Percentiles rank a stretch among this genome's conserved stretches.
These are phyloP conservation scores for Etheostoma cragini DNA, from an alignment of 2,113 vertebrate genomes.

Conservation along the genomic window DNA sequence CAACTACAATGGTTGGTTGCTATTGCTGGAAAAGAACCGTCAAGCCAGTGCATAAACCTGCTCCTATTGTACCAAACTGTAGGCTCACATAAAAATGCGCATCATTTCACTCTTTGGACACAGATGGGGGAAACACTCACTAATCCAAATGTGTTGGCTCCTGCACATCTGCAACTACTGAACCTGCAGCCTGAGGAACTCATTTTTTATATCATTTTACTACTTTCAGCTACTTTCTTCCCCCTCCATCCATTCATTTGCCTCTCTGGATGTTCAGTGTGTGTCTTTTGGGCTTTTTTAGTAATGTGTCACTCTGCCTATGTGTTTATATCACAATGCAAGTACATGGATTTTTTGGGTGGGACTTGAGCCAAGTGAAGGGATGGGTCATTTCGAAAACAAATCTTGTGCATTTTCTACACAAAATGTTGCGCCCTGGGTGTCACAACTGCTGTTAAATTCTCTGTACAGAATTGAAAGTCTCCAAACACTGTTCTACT, in stretches of 20 bases:
- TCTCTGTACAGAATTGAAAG: background rate
- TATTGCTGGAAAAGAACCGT: conserved; percentile 27
- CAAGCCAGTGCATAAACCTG: conserved; percentile 14
- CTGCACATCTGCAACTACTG: conserved; percentile 26
- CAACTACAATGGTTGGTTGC: conserved; percentile 8
- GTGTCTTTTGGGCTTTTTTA: background rate
- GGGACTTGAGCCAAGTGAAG: background rate
- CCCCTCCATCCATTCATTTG: conserved; percentile 11
- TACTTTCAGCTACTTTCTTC: conserved; percentile 40
- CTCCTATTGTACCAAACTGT: conserved; percentile 24
- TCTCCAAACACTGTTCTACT: background rate
- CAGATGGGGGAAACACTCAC: conserved; percentile 43
- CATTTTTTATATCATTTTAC: conserved; percentile 61
- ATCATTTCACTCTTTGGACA: conserved; percentile 44
- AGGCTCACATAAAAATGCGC: conserved; percentile 20
- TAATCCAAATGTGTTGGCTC: conserved; percentile 33
- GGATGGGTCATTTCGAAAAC: conserved; percentile 26
- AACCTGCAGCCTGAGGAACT: conserved; percentile 70
- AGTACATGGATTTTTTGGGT: conserved; percentile 27
- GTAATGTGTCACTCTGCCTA: conserved; percentile 17
- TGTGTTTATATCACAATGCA: background rate
- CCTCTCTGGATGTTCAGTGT: conserved; percentile 43
- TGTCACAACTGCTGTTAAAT: conserved; percentile 4
- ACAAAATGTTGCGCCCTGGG: background rate
- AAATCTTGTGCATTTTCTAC: conserved; percentile 12